A percentile compares a stretch with the other conserved stretches of the same genome.
Evolutionary conservation across 2,797 vertebrate genomes (phyloP).

Genomic region (Spizella passerina): DNA sequence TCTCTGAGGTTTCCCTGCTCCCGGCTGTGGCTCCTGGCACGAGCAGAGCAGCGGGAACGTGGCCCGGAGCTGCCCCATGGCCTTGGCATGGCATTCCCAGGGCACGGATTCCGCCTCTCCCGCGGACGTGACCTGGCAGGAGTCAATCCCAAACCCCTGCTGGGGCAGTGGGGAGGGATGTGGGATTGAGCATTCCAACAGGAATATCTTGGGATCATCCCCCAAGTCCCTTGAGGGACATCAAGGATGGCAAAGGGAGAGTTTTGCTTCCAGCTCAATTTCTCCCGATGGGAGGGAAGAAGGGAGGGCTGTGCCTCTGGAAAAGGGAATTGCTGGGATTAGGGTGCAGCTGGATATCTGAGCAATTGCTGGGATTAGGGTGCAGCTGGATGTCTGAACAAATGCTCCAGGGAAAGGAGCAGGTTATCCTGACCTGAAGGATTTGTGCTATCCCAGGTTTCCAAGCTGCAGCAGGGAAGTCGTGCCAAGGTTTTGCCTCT

Average conservation of each 20-base stretch:
- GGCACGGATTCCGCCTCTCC: background rate
- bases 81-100: background rate
- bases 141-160: background rate
- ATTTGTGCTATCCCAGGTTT: background rate
- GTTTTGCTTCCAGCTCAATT: background rate
- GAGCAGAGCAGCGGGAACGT: accelerated
- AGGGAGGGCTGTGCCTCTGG: background rate
- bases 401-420: background rate
- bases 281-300: background rate
- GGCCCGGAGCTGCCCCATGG: background rate
- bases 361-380: too few species aligned
- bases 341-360: background rate
- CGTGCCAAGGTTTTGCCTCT: background rate
- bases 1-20: background rate
- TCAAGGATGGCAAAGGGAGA: background rate
- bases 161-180: background rate
- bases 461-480: background rate
- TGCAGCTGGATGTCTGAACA: background rate
- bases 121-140: background rate
- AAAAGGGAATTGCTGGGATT: background rate
- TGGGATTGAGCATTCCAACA: background rate
- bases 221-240: background rate
- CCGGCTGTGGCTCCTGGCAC: background rate
- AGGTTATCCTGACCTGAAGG: background rate
- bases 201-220: background rate